Percentiles rank a stretch among this genome's conserved stretches.
phyloP scores from a whole-genome alignment of 2,113 vertebrate species.

The Manacus vitellinus region DNA sequence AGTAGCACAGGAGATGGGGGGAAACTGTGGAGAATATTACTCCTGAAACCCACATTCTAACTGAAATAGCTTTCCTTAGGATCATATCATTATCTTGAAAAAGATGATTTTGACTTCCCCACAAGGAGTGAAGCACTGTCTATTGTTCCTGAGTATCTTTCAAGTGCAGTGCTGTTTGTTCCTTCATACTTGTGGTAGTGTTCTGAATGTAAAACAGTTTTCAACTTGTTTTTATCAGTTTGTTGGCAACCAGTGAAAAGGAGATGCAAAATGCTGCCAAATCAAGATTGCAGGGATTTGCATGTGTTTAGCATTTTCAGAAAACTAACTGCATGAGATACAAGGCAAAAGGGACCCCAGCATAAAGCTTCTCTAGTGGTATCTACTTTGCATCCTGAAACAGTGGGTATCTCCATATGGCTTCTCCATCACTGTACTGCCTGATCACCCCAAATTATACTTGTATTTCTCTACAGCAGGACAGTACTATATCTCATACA shows the following conservation, averaged over 20 bases:
- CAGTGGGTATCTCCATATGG: not conserved
- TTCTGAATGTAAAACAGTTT: slow-evolving; percentile 24
- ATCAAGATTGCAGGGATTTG: not conserved
- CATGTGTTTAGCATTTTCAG: not conserved
- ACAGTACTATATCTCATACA: not conserved
- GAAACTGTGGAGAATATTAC: not conserved
- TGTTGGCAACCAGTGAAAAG: not conserved
- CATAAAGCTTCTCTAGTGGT: not conserved
- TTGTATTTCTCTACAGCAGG: not conserved
- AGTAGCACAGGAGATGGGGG: slow-evolving; percentile 67
- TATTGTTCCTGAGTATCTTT: not conserved
- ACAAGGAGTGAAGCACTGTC: not conserved
- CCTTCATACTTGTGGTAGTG: not conserved
- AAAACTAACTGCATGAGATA: not conserved
- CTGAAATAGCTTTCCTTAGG: not conserved
- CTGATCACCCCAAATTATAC: not conserved
- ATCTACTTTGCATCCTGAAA: not conserved
- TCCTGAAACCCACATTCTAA: not conserved
- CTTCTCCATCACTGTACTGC: not conserved
- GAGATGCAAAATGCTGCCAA: slow-evolving; percentile 3
- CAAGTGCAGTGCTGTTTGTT: not conserved
- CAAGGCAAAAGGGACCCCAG: not conserved
- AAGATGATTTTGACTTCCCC: not conserved
- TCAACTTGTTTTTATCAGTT: slow-evolving; percentile 19
- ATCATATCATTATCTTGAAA: slow-evolving; percentile 31